Percentiles rank a stretch among this genome's conserved stretches.
phyloP scores from a whole-genome alignment of 1,140 invertebrate species.

The Vanessa tameamea region DNA sequence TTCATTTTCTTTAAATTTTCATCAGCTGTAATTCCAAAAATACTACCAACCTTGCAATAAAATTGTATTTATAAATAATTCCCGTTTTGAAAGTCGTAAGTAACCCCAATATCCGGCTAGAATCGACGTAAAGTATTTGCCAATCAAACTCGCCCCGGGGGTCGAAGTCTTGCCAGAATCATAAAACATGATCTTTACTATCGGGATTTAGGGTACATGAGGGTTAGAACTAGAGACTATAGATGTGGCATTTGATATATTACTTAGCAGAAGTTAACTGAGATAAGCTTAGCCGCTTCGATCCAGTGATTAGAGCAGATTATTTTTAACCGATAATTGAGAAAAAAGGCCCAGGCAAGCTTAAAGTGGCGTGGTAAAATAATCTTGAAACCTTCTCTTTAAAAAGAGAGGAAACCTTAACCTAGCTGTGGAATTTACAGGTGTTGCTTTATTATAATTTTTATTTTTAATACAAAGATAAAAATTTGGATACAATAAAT shows the following conservation, averaged over 20 bases:
- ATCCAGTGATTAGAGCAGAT: too few species aligned
- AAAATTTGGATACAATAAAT: too few species aligned
- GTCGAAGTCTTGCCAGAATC: slow-evolving; percentile 23
- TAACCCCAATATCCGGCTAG: slow-evolving; percentile 24
- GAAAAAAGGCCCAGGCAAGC: too few species aligned
- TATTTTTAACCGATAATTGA: too few species aligned
- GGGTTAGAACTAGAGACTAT: slow-evolving; percentile 4
- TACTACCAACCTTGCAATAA: slow-evolving; percentile 10
- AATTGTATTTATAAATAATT: slow-evolving; percentile 30
- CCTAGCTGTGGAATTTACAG: too few species aligned
- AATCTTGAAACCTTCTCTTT: too few species aligned
- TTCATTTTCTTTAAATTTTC: neutral
- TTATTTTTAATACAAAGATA: too few species aligned
- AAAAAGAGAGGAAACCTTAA: too few species aligned
- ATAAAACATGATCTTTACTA: slow-evolving; percentile 43
- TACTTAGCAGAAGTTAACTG: neutral
- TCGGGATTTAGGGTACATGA: slow-evolving; percentile 31
- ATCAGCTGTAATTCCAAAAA: slow-evolving; percentile 2
- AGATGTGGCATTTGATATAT: slow-evolving; percentile 9
- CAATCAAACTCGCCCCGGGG: slow-evolving; percentile 38
- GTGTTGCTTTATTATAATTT: too few species aligned
- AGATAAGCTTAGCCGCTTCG: neutral
- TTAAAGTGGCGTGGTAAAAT: too few species aligned
- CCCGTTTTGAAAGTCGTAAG: slow-evolving; percentile 8
- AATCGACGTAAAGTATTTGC: slow-evolving; percentile 36